Evolutionary conservation across 2,113 vertebrate genomes (phyloP).

Genomic region (Pseudopipra pipra): DNA sequence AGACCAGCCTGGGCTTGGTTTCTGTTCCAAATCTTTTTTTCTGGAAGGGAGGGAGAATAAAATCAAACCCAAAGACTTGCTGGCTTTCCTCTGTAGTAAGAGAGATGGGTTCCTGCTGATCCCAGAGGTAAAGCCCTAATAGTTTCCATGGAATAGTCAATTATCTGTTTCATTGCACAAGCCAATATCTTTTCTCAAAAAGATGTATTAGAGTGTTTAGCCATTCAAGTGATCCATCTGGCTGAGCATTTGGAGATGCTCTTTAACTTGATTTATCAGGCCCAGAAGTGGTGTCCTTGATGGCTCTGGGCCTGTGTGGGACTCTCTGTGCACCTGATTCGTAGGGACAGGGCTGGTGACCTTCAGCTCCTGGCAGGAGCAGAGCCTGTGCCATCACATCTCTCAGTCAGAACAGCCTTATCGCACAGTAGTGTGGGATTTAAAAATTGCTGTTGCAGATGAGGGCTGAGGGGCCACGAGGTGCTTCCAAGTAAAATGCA

Average conservation of each 20-base stretch:
- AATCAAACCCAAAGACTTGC: not conserved
- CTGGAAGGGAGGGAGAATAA: not conserved
- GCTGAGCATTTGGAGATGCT: slow-evolving; percentile 59
- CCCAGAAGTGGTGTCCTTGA: slow-evolving; percentile 62
- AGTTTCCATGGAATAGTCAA: slow-evolving; percentile 63
- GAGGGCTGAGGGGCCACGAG: not conserved
- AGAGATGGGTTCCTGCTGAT: slow-evolving; percentile 11
- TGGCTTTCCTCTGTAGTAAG: not conserved
- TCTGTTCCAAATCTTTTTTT: not conserved
- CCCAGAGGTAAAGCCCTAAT: slow-evolving; percentile 55
- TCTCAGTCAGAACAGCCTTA: not conserved
- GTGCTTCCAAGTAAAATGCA: not conserved
- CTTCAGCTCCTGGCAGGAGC: slow-evolving; percentile 4
- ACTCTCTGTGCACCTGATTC: not conserved
- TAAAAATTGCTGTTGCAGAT: not conserved
- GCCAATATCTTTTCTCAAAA: slow-evolving; percentile 67
- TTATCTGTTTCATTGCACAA: slow-evolving; percentile 77
- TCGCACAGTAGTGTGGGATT: not conserved
- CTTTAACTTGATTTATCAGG: slow-evolving; percentile 71
- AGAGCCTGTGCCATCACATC: not conserved
- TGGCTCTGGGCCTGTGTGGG: not conserved
- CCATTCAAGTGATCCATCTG: slow-evolving; percentile 74
- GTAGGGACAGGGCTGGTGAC: not conserved
- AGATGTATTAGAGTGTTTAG: slow-evolving; percentile 73
- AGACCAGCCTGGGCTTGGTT: not conserved